phyloP scores from a whole-genome alignment of 2,797 vertebrate genomes.

The Rhincodon typus region DNA sequence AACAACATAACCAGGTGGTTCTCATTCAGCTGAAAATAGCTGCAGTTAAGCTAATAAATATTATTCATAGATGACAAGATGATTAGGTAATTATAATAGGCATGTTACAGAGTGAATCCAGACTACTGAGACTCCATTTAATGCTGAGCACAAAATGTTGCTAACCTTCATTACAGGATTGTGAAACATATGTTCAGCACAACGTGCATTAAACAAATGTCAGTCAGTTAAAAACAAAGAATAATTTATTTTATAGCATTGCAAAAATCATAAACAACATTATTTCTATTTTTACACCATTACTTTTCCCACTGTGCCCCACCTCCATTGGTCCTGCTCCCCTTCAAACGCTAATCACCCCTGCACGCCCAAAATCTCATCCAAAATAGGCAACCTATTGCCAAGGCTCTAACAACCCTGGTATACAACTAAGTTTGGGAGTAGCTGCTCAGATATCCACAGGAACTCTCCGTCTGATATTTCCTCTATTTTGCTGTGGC shows the following conservation, averaged over 20 bases:
- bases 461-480: background rate
- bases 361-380: no score
- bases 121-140: background rate
- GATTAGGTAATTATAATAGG: background rate
- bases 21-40: constrained; percentile 13
- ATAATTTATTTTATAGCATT: background rate
- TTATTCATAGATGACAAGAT: constrained; percentile 17
- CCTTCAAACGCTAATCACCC: no score
- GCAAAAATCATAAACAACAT: background rate
- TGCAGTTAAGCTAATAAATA: constrained; percentile 17
- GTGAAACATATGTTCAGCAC: background rate
- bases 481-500: background rate
- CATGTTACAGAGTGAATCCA: background rate
- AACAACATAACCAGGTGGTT: constrained; percentile 25
- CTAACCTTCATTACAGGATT: background rate
- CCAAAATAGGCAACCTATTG: background rate
- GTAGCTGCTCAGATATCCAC: background rate
- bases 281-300: background rate
- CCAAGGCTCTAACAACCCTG: background rate
- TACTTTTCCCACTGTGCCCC: no score
- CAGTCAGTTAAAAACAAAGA: background rate
- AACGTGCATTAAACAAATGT: background rate
- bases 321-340: no score
- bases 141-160: background rate
- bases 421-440: no score